Conservation (phyloP, 2,888 invertebrate species). For the Rhagonycha fulva region DNA sequence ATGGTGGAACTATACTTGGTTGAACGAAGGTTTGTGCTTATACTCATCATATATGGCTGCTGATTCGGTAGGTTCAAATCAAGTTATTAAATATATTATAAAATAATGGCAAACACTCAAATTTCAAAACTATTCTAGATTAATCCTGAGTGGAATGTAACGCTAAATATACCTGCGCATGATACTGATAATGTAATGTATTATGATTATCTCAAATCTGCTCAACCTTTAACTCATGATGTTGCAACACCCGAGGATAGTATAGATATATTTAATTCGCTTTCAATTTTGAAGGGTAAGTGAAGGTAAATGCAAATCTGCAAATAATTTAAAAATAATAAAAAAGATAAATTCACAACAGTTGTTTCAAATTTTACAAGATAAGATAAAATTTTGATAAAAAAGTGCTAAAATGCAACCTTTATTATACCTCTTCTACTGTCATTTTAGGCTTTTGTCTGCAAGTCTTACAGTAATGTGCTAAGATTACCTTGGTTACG, state of each 20-base stretch:
- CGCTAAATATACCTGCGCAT: not conserved
- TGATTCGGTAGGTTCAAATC: slow-evolving; percentile 23
- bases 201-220: not conserved
- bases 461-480: no score
- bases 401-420: no score
- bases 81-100: not conserved
- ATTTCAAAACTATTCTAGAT: slow-evolving; percentile 3
- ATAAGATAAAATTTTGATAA: no score
- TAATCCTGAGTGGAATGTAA: slow-evolving; percentile 15
- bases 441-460: no score
- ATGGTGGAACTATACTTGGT: slow-evolving; percentile 69
- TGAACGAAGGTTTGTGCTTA: slow-evolving; percentile 73
- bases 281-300: not conserved
- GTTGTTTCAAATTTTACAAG: no score
- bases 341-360: no score
- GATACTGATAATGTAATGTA: not conserved
- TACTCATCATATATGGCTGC: slow-evolving; percentile 59
- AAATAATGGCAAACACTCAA: not conserved
- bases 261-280: not conserved
- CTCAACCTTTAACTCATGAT: not conserved
- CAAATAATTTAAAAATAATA: no score
- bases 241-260: not conserved
- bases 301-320: no score
- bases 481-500: no score
- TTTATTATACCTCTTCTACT: no score